Base-by-base conservation (phyloP, 2,888 invertebrate species). In the Phortica okadai region DNA sequence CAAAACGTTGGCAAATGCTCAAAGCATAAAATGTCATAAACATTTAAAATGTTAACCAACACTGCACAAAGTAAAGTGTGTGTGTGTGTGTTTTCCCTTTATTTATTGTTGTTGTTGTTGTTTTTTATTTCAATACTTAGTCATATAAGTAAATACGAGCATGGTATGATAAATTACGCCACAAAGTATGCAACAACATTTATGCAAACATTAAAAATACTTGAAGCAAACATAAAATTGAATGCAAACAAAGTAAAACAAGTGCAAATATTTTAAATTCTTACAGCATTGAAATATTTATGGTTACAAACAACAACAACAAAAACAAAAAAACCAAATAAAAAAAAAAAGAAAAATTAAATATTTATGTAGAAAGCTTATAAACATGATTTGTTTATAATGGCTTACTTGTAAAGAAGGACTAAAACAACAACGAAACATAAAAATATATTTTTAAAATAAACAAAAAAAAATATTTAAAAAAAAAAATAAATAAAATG, bases 281-380 rank as follows among this genome's bases (percentile, higher is more conserved):
- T 16, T n/a, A n/a, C 59, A 59, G 33, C 14, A 41, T 66, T 66
- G 25, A 21, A 62, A 21, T 62, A 62, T 62, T 66, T 66, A 41
- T 41, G 50, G 10, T 50, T 50, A 14, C 6, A 11, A 50, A 11
- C 10, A 45, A 6, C 10, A 45, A 6, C 21, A 21, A 21, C 21
- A 50, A 5, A 11, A 11, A 11, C 50, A 11, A 8, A 50, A 14
- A 11, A 11, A 11, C 10, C 7, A 8, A 50, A 50, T 50, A 50
- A 5, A 11, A 5, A 50, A 5, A 11, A 5, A 62, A 16, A 62
- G 4, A 21, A 62, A 62, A 62, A 66, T 66, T 41, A 66, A 66
- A 66, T 66, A 66, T 66, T 66, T 66, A 66, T 41, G 11, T 33
- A 66, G 6, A 66, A 66, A 66, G 41, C 66, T 41, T 62, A 62